These are phyloP conservation scores for Entelurus aequoreus DNA, from an alignment of 2,113 vertebrate species.

Conservation along the genomic window DNA sequence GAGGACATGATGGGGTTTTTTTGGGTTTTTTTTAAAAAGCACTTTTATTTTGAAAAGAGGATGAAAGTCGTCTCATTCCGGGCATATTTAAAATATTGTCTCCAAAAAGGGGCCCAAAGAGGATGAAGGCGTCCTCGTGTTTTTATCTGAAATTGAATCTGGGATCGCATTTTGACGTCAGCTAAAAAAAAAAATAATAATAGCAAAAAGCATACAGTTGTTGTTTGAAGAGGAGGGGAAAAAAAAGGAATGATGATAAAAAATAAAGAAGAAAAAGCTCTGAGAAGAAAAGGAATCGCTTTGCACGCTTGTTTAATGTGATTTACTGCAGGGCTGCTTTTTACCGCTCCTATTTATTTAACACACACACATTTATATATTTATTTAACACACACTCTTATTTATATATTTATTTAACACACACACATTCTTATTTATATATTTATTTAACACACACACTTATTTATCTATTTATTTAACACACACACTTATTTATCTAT, in stretches of 20 bases:
- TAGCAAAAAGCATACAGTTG: slow-evolving; percentile 72
- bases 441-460: too few species aligned
- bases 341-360: slow-evolving; percentile 13
- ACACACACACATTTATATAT: slow-evolving; percentile 17
- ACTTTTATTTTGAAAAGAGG: slow-evolving; percentile 5
- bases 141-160: slow-evolving; percentile 99
- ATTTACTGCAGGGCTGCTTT: slow-evolving; percentile 92
- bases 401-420: too few species aligned
- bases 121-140: slow-evolving; percentile 74
- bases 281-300: slow-evolving; percentile 80
- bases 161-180: slow-evolving; percentile 88
- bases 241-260: slow-evolving; percentile 88
- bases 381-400: too few species aligned
- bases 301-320: slow-evolving; percentile 86
- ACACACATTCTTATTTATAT: too few species aligned
- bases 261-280: slow-evolving; percentile 78
- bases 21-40: too few species aligned
- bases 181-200: slow-evolving; percentile 70
- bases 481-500: too few species aligned
- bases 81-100: slow-evolving; percentile 63
- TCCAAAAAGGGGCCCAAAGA: slow-evolving; percentile 53
- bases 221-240: slow-evolving; percentile 85
- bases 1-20: too few species aligned
- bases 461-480: too few species aligned
- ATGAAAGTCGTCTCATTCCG: slow-evolving; percentile 50